Evolutionary conservation across 2,888 invertebrate genomes (phyloP), one percentile per base, ranked within the genome.

Genomic region (Parascotia fuliginaria): DNA sequence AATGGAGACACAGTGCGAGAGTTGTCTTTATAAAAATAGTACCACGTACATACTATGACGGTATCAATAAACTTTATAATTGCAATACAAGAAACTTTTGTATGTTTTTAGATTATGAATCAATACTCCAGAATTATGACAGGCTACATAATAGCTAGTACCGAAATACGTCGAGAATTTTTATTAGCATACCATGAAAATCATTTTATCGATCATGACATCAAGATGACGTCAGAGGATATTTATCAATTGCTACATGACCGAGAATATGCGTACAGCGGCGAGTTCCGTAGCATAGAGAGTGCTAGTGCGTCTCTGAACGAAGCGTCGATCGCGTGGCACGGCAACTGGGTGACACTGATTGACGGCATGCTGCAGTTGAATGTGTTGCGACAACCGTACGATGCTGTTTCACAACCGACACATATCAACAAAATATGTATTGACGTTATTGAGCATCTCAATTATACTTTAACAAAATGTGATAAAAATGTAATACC

Each of bases 301-400:
- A 60, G 46, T 2, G 49, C 60, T 0, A 71, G 74, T 37, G 16
- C 51, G 3, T 45, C 63, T 1, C 39, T 81, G 9, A 78, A 69
- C 0, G 67, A 71, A 19, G 92, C 87, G 1, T 45, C 65, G 22
- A 53, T 93, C 0, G 71, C 79, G 31, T 97, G 96, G 96, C 87
- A 90, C 9, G 93, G 93, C 47, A 95, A 96, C 77, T 98, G 97
- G 97, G 94, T 95, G 0, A 93, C 95, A 2, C 95, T 96, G 70
- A 89, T 97, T 68, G 97, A 97, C 79, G 95, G 95, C 0, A 94
- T 97, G 92, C 83, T 98, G 15, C 97, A 97, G 85, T 93, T 96
- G 51, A 92, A 94, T 39, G 92, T 95, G 5, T 70, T 96, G 11
- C 92, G 93, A 29, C 86, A 93, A 41, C 89, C 93, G 16, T 88